Base-by-base conservation (phyloP, 2,797 vertebrate genomes). In the Cynopterus sphinx region DNA sequence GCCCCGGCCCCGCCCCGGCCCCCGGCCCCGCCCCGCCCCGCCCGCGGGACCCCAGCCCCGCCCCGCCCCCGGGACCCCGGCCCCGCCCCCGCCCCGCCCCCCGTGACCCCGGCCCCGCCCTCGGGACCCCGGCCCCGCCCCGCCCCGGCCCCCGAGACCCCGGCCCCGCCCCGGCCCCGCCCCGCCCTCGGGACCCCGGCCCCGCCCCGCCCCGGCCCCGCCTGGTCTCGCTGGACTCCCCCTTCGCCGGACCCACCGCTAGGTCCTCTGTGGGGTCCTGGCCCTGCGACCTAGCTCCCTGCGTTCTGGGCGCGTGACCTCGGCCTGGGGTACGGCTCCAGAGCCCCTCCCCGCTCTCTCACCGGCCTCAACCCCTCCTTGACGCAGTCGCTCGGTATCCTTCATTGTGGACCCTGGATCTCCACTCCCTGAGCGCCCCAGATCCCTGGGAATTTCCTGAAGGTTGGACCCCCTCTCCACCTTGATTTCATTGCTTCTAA, bases 161-260 rank as follows among this genome's bases (percentile, higher is more conserved):
- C 55, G 31, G 9, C 39, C 39, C n/a, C 39, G 31, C 46, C 65
- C 2, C 36, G n/a, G n/a, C n/a, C n/a, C n/a, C n/a, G n/a, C n/a
- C n/a, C n/a, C n/a, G n/a, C n/a, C n/a, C n/a, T n/a, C n/a, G n/a
- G n/a, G n/a, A n/a, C n/a, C n/a, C n/a, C n/a, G n/a, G n/a, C n/a
- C n/a, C n/a, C n/a, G n/a, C n/a, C n/a, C n/a, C n/a, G n/a, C n/a
- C n/a, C n/a, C n/a, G n/a, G n/a, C n/a, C n/a, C n/a, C n/a, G n/a
- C n/a, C n/a, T n/a, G n/a, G n/a, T n/a, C n/a, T n/a, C n/a, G n/a
- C n/a, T n/a, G n/a, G n/a, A n/a, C n/a, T n/a, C n/a, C n/a, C n/a
- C n/a, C n/a, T n/a, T n/a, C n/a, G n/a, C n/a, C n/a, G n/a, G 9
- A 4, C 0, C 53, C 41, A 4, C 0, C 10, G 8, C 4, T 0